Conservation (phyloP, 2,113 vertebrate genomes). For the Mystacornis crossleyi region DNA sequence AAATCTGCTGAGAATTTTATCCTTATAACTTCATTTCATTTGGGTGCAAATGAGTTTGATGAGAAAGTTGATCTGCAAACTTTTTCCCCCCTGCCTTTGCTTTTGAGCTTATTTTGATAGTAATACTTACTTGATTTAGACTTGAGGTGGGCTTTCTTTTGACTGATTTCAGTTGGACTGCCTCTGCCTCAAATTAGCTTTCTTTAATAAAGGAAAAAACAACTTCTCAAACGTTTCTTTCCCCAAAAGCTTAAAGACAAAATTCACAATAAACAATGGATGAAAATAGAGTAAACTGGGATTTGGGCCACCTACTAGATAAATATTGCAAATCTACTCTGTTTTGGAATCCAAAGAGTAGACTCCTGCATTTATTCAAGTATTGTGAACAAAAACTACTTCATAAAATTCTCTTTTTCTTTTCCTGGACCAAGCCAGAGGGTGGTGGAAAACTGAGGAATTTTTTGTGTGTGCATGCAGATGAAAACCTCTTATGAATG, state of each 20-base stretch:
- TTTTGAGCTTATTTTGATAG: background rate
- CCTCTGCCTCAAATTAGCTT: background rate
- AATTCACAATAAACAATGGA: background rate
- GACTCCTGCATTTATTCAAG: background rate
- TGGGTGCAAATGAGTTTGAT: constrained; percentile 63
- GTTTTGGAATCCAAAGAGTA: background rate
- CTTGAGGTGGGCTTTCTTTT: constrained; percentile 25
- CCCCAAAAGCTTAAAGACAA: background rate
- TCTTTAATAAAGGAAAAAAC: background rate
- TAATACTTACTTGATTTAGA: background rate
- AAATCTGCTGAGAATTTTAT: constrained; percentile 81
- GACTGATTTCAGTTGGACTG: background rate
- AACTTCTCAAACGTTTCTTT: background rate
- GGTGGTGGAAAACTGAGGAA: background rate
- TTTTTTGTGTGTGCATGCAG: background rate
- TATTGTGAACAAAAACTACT: background rate
- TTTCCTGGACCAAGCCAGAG: background rate
- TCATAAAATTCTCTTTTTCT: background rate
- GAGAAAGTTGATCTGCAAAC: constrained; percentile 59
- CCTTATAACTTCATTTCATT: constrained; percentile 75
- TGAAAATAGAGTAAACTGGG: background rate
- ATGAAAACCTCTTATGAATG: constrained; percentile 18
- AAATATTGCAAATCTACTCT: background rate
- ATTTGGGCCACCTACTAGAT: background rate
- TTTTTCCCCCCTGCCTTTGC: background rate